These are phyloP conservation scores for Philopotamus ludificatus DNA, from an alignment of 1,140 invertebrate species.

Conservation along the genomic window DNA sequence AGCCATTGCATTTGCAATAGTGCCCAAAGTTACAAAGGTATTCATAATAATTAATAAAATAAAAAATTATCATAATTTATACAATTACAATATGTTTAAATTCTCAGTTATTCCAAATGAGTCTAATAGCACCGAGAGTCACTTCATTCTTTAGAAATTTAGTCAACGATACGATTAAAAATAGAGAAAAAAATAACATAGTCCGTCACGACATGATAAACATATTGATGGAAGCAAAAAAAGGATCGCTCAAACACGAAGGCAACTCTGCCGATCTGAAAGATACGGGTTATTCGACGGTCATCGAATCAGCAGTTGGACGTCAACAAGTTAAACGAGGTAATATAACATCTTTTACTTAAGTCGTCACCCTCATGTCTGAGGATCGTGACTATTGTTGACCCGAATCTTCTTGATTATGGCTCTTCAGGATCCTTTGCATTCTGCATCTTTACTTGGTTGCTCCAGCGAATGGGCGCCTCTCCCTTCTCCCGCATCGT, in stretches of 20 bases:
- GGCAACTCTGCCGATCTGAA: background rate
- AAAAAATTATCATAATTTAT: background rate
- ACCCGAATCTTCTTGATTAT: too few relatives aligned
- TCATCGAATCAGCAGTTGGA: constrained; percentile 37
- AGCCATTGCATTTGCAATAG: background rate
- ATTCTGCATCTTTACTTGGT: too few relatives aligned
- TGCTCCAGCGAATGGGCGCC: too few relatives aligned
- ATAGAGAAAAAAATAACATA: constrained; percentile 44
- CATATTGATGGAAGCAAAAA: constrained; percentile 48
- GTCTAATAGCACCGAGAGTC: constrained; percentile 35
- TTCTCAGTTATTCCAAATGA: background rate
- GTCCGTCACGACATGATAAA: constrained; percentile 53
- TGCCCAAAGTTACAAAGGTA: constrained; percentile 23
- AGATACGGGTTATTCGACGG: constrained; percentile 39
- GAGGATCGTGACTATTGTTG: too few relatives aligned
- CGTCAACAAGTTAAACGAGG: constrained; percentile 14
- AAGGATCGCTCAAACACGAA: constrained; percentile 41
- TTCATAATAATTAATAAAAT: background rate
- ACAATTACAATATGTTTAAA: background rate
- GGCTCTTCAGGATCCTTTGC: too few relatives aligned
- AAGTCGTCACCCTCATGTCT: too few relatives aligned
- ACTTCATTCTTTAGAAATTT: constrained; percentile 43
- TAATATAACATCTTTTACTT: background rate
- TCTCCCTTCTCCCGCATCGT: too few relatives aligned
- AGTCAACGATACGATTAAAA: constrained; percentile 41